Base-by-base conservation (phyloP, 2,113 vertebrate genomes). In the Lagopus muta region DNA sequence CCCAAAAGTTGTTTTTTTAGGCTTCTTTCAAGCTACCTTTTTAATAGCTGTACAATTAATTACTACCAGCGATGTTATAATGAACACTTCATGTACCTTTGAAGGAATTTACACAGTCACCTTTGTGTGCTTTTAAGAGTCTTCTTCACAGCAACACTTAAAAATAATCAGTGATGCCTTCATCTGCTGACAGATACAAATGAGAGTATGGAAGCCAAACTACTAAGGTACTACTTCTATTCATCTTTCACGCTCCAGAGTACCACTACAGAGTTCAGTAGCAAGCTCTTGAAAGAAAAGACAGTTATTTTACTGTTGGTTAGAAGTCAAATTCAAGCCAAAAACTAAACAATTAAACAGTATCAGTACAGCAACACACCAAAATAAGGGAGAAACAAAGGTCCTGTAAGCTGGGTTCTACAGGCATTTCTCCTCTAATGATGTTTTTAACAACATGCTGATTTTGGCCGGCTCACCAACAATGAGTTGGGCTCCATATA, bases 401-500 rank as follows among this genome's bases (percentile, higher is more conserved):
- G 0, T 0, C 2, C 8, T 7, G 5, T 1, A 30, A 3, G 1
- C 3, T 3, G 36, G 0, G 1, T 4, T 2, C 16, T 1, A 11
- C 0, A 65, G 0, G 0, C 1, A 0, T 1, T 4, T 38, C 38
- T 38, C 38, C 38, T 38, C 38, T 38, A 38, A 38, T 38, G 38
- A 38, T 38, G 38, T 38, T 38, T 38, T 38, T 38, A 8, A 38
- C 38, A 38, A 38, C 38, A 10, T 38, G 19, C 42, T 67, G 40
- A 24, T 19, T 47, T 78, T 34, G 30, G 24, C 32, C 50, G 42
- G 7, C 12, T 64, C 3, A 60, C 10, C 32, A 42, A 48, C 30
- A 34, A 4, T 43, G 60, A 71, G 7, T 70, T 12, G 48, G n/a
- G 66, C 22, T 60, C 22, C 25, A 34, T 32, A 47, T 11, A 50